Evolutionary conservation across 2,797 vertebrate species (phyloP).

Genomic region (Pseudochirops corinnae): DNA sequence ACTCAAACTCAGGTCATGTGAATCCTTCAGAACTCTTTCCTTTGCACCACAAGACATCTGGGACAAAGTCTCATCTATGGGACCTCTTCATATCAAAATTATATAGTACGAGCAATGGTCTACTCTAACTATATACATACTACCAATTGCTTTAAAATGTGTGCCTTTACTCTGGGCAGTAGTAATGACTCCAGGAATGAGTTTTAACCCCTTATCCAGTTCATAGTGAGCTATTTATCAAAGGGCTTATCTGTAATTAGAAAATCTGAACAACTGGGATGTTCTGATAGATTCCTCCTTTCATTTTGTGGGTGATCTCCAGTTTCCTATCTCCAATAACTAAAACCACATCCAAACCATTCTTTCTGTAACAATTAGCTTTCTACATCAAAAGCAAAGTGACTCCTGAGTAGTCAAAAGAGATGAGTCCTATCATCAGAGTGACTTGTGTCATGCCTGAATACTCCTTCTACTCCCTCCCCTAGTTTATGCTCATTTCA

Average conservation of each 20-base stretch:
- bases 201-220: neutral
- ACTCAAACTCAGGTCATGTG: neutral
- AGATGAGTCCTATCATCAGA: neutral
- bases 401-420: neutral
- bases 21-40: neutral
- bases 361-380: neutral
- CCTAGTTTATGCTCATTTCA: neutral
- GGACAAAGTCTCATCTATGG: neutral
- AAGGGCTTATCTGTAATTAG: neutral
- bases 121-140: neutral
- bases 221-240: neutral
- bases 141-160: neutral
- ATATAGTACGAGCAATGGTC: neutral
- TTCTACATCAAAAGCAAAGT: neutral
- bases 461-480: neutral
- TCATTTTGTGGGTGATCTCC: neutral
- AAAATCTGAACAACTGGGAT: neutral
- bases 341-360: neutral
- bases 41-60: neutral
- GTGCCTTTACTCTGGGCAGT: neutral
- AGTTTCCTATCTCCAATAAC: neutral
- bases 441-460: neutral
- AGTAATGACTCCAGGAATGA: neutral
- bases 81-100: neutral
- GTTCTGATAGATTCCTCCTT: neutral